Evolutionary conservation across 2,888 invertebrate species (phyloP).

Genomic region (Caenorhabditis angaria): DNA sequence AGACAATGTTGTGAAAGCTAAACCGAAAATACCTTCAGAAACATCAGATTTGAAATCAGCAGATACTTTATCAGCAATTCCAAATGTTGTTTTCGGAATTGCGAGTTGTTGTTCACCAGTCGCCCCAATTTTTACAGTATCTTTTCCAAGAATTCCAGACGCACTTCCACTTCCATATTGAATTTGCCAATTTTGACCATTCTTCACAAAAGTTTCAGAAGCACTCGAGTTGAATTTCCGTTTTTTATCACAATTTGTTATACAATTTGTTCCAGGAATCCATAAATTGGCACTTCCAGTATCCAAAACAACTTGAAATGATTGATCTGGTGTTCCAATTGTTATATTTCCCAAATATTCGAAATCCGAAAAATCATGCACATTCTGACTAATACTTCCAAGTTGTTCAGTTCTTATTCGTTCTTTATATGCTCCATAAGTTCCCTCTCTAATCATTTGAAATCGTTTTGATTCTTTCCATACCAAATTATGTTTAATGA

Average conservation of each 20-base stretch:
- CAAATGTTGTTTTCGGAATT: constrained; percentile 60
- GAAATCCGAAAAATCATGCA: constrained; percentile 42
- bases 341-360: constrained; percentile 75
- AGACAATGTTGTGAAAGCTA: constrained; percentile 79
- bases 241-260: constrained; percentile 44
- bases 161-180: constrained; percentile 90
- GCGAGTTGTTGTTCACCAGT: constrained; percentile 43
- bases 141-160: constrained; percentile 90
- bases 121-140: constrained; percentile 78
- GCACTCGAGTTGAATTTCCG: constrained; percentile 88
- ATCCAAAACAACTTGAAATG: constrained; percentile 76
- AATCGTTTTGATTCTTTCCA: too few relatives aligned
- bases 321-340: constrained; percentile 78
- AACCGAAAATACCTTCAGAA: constrained; percentile 64
- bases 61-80: constrained; percentile 58
- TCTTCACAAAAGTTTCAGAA: constrained; percentile 83
- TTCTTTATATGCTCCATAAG: constrained; percentile 29
- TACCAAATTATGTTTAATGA: not conserved
- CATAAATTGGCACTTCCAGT: constrained; percentile 52
- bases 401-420: constrained; percentile 13
- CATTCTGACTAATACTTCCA: constrained; percentile 29
- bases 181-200: constrained; percentile 90
- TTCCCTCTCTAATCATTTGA: constrained; percentile 38
- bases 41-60: constrained; percentile 54
- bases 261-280: constrained; percentile 50